Percentiles rank a stretch among this genome's conserved stretches.
Evolutionary conservation across 2,113 vertebrate genomes (phyloP).

Genomic region (Indicator indicator): DNA sequence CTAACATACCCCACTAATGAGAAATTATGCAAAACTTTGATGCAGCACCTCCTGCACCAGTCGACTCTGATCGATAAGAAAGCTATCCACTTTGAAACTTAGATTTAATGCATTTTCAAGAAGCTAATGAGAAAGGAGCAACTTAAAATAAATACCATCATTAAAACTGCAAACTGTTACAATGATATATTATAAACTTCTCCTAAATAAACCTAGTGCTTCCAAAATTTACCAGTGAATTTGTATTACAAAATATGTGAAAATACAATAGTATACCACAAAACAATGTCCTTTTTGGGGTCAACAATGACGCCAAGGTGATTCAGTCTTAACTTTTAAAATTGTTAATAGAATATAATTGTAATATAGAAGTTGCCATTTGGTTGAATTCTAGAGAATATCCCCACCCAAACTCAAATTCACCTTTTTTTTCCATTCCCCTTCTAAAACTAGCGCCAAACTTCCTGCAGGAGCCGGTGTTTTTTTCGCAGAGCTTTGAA

Average conservation of each 20-base stretch:
- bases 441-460: conserved; percentile 60
- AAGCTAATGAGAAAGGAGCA: conserved; percentile 74
- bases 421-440: conserved; percentile 25
- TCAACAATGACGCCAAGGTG: conserved; percentile 49
- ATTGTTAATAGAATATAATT: conserved; percentile 49
- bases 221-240: conserved; percentile 73
- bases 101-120: conserved; percentile 73
- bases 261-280: conserved; percentile 73
- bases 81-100: conserved; percentile 66
- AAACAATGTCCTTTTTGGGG: conserved; percentile 51
- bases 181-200: conserved; percentile 68
- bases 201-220: conserved; percentile 73
- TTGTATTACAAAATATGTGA: conserved; percentile 74
- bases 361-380: conserved; percentile 72
- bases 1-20: conserved; percentile 52
- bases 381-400: conserved; percentile 74
- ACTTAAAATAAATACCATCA: conserved; percentile 73
- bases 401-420: conserved; percentile 37
- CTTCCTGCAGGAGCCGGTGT: conserved; percentile 55
- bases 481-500: conserved; percentile 59
- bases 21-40: conserved; percentile 57
- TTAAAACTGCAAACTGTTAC: conserved; percentile 73
- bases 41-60: conserved; percentile 57
- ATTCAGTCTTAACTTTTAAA: conserved; percentile 34
- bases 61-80: conserved; percentile 66